These are phyloP conservation scores for Drosophila asahinai DNA, from an alignment of 1,140 invertebrate genomes.

Conservation along the genomic window DNA sequence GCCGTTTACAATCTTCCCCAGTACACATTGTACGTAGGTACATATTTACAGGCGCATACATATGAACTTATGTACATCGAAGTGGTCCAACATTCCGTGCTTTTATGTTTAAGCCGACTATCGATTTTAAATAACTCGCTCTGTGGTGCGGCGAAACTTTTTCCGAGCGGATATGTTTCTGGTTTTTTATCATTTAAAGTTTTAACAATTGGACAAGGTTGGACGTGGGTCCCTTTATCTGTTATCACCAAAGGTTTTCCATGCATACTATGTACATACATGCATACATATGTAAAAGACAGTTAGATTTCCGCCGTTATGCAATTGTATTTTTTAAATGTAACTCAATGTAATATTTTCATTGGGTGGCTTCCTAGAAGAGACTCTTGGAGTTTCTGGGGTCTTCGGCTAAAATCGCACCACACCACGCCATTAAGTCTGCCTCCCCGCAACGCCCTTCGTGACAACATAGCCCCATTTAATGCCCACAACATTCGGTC, in stretches of 20 bases:
- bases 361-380: background rate
- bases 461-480: conserved; percentile 33
- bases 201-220: background rate
- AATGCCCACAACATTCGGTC: conserved; percentile 24
- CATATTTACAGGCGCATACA: conserved; percentile 31
- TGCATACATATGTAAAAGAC: background rate
- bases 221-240: background rate
- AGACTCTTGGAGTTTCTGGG: background rate
- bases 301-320: conserved; percentile 12
- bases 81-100: conserved; percentile 39
- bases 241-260: conserved; percentile 2
- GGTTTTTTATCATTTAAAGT: background rate
- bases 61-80: conserved; percentile 42
- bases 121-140: conserved; percentile 35
- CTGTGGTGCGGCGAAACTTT: conserved; percentile 25
- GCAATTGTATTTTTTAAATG: conserved; percentile 19
- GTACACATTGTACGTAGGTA: conserved; percentile 27
- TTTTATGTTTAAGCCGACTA: conserved; percentile 44
- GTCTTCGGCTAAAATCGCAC: conserved; percentile 2
- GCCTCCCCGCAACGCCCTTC: conserved; percentile 19
- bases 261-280: background rate
- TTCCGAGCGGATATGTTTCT: background rate
- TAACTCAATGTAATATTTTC: conserved; percentile 1
- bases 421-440: background rate
- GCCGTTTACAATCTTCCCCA: conserved; percentile 29